These are phyloP conservation scores for Poeciliopsis infans DNA, from an alignment of 2,797 vertebrate genomes.

Conservation along the genomic window DNA sequence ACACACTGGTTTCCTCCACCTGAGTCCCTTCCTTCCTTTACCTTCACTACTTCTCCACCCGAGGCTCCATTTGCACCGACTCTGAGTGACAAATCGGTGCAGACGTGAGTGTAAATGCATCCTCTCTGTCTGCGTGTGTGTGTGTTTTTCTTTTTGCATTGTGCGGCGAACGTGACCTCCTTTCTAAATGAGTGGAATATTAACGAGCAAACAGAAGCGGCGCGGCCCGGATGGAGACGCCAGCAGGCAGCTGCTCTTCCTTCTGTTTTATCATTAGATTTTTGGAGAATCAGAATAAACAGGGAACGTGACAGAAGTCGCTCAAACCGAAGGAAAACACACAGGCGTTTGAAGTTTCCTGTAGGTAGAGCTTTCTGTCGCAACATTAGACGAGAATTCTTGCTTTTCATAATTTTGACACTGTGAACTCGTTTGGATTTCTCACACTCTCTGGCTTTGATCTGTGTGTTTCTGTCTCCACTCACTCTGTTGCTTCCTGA, in stretches of 20 bases:
- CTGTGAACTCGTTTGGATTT: constrained; percentile 56
- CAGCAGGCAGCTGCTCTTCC: constrained; percentile 66
- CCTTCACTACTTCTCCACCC: constrained; percentile 42
- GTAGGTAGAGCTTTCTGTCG: constrained; percentile 40
- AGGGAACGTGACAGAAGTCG: constrained; percentile 67
- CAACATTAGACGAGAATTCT: constrained; percentile 53
- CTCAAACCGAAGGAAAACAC: constrained; percentile 56
- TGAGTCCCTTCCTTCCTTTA: constrained; percentile 35
- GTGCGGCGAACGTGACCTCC: constrained; percentile 62
- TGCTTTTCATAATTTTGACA: constrained; percentile 57
- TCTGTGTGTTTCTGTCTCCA: constrained; percentile 41
- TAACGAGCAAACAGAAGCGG: constrained; percentile 65
- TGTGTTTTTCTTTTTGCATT: constrained; percentile 49
- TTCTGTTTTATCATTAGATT: constrained; percentile 53
- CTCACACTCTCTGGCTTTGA: constrained; percentile 57
- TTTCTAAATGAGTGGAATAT: constrained; percentile 70
- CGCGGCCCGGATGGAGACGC: constrained; percentile 63
- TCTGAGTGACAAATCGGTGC: constrained; percentile 49
- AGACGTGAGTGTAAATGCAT: constrained; percentile 57
- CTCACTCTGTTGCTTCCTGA: constrained; percentile 38
- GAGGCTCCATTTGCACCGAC: constrained; percentile 53
- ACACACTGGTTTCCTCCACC: constrained; percentile 16
- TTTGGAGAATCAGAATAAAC: constrained; percentile 65
- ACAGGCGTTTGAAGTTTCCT: constrained; percentile 62
- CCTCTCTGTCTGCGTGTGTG: constrained; percentile 57